A percentile compares a stretch with the other conserved stretches of the same genome.
These are phyloP conservation scores for Peribatodes rhomboidaria DNA, from an alignment of 2,888 invertebrate species.

Conservation along the genomic window DNA sequence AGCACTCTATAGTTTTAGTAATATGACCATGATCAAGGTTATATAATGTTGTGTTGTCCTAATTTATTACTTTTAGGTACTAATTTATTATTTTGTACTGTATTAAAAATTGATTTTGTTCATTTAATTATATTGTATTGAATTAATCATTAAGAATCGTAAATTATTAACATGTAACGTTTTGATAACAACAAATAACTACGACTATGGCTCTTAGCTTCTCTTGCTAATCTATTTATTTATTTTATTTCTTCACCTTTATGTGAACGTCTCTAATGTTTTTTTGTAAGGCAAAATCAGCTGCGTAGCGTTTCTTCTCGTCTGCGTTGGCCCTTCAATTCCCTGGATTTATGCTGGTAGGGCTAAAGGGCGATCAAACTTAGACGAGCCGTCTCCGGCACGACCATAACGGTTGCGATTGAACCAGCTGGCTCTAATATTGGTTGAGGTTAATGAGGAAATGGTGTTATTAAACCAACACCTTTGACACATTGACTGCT, in stretches of 20 bases:
- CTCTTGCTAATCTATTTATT: neutral
- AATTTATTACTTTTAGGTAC: too few relatives aligned
- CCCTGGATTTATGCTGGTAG: constrained; percentile 16
- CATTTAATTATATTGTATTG: too few relatives aligned
- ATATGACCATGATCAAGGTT: too few relatives aligned
- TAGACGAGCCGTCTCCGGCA: constrained; percentile 13
- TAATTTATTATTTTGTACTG: too few relatives aligned
- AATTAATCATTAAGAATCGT: too few relatives aligned
- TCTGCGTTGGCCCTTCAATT: neutral
- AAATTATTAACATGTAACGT: too few relatives aligned
- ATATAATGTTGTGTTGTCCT: too few relatives aligned
- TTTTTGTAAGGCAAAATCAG: neutral
- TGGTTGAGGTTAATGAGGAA: neutral
- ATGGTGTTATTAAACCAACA: neutral
- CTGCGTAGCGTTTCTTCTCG: neutral
- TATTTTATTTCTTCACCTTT: neutral
- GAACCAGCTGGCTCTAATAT: neutral
- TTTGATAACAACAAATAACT: too few relatives aligned
- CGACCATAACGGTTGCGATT: neutral
- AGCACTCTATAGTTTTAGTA: too few relatives aligned
- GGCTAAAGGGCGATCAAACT: constrained; percentile 13
- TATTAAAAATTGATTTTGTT: too few relatives aligned
- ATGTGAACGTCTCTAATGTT: neutral
- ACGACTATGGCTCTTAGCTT: too few relatives aligned
- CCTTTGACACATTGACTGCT: neutral